Percentiles rank a stretch among this genome's conserved stretches.
Conservation (phyloP, 64 coral and sea anemone genomes). For the Pachyseris speciosa region DNA sequence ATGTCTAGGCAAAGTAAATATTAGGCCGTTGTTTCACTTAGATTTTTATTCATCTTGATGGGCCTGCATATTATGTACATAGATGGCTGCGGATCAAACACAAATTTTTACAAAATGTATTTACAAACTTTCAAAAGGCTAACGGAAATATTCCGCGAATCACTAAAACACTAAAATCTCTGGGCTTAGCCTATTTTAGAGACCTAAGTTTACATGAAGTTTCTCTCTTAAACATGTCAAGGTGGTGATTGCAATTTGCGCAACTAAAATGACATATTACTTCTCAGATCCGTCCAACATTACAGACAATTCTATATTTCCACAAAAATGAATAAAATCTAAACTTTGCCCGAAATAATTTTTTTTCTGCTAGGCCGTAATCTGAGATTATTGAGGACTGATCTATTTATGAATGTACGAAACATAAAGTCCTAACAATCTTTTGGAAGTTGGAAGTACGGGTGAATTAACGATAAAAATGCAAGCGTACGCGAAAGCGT, state of each 20-base stretch:
- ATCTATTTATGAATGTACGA: no score
- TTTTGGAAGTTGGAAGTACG: no score
- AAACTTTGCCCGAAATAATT: neutral
- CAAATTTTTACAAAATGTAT: slow-evolving; percentile 43
- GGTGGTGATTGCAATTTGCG: neutral
- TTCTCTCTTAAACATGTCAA: slow-evolving; percentile 13
- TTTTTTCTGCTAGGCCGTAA: neutral
- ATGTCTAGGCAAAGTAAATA: slow-evolving; percentile 17
- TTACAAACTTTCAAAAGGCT: slow-evolving; percentile 31
- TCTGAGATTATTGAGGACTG: no score
- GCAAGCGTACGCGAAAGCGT: neutral
- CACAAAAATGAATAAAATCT: neutral
- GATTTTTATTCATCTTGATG: neutral
- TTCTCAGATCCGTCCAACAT: no score
- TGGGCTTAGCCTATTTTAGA: neutral
- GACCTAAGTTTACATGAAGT: neutral
- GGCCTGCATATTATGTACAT: neutral
- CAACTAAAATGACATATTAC: no score
- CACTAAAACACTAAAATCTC: slow-evolving; percentile 5
- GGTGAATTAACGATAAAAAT: no score
- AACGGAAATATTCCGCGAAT: slow-evolving; percentile 20
- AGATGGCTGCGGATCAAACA: neutral
- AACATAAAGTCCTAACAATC: no score
- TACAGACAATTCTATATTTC: neutral
- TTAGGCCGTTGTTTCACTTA: slow-evolving; percentile 15